Evolutionary conservation across 2,797 vertebrate species (phyloP), one percentile per base, ranked within the genome.

Genomic region (Muraenolepis orangiensis): DNA sequence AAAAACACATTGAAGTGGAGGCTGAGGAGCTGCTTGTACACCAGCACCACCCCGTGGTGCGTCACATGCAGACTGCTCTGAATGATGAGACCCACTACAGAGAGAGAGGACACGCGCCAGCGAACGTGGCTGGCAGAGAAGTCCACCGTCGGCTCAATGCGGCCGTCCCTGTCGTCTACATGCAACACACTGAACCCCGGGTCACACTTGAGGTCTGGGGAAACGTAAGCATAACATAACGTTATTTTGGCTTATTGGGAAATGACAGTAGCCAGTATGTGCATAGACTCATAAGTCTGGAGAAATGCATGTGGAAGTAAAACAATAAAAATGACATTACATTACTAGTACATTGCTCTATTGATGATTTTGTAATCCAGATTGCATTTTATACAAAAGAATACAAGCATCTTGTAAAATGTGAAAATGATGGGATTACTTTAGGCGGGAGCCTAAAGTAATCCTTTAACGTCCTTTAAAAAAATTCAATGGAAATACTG

Each of bases 101-200:
- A 97, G 26, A 97, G 84, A 0, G 96, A 96, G 26, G 93, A 94
- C 84, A 96, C 94, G 0, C 89, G 78, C 96, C 96, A 96, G 76
- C 92, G 95, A 13, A 96, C 93, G 0, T 95, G 95, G 1, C 93
- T 94, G 0, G 93, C 81, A 0, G 95, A 95, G 87, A 94, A 94
- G 69, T 95, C 94, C 0, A 79, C 85, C 0, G 94, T 92, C 0
- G 94, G 88, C 85, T 97, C 95, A 0, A 97, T 91, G 75, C 89
- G 75, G 0, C 92, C 87, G 0, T 72, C 75, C 0, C 88, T 79
- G 3, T 86, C 85, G 82, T 95, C 95, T 8, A 97, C 42, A 69
- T 96, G 96, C 6, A 97, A 90, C 70, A 97, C 92, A 46, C 90
- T 93, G 90, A 98, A 96, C 0, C 78, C 92, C 90, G 93, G 89